Conservation (phyloP, 2,888 invertebrate species). For the Eubasilissa splendida region DNA sequence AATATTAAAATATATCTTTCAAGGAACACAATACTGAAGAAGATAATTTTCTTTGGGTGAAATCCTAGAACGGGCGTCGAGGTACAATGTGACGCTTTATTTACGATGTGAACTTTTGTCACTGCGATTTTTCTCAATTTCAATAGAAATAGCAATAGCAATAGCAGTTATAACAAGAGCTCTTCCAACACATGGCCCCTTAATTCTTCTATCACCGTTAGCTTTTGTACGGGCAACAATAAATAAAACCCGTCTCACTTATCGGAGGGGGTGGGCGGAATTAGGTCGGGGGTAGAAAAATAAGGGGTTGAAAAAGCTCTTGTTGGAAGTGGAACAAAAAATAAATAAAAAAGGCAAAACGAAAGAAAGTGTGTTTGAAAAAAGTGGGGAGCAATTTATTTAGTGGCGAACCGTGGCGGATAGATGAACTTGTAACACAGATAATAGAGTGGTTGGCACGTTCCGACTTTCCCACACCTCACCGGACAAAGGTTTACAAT, state of each 20-base stretch:
- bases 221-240: constrained; percentile 57
- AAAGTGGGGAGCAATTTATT: constrained; percentile 58
- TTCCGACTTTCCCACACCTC: constrained; percentile 4
- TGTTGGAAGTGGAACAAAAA: constrained; percentile 53
- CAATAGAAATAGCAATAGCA: neutral
- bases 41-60: too few species aligned
- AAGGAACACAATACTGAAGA: too few species aligned
- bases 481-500: constrained; percentile 1
- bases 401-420: constrained; percentile 56
- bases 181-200: constrained; percentile 40
- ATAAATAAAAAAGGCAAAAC: constrained; percentile 48
- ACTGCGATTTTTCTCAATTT: constrained; percentile 22
- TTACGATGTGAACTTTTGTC: constrained; percentile 17
- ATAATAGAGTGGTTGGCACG: constrained; percentile 56
- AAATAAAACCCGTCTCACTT: constrained; percentile 58
- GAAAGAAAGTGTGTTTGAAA: constrained; percentile 53
- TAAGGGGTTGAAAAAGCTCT: constrained; percentile 51
- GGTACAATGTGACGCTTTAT: constrained; percentile 18
- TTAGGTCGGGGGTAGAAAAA: constrained; percentile 42
- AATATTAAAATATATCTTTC: too few species aligned
- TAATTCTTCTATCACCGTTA: constrained; percentile 55
- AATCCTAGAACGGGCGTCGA: constrained; percentile 6
- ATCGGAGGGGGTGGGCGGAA: constrained; percentile 47
- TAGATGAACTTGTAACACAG: constrained; percentile 56
- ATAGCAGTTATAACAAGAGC: constrained; percentile 10